Evolutionary conservation across 1,140 invertebrate genomes (phyloP).

Genomic region (Pissodes strobi): DNA sequence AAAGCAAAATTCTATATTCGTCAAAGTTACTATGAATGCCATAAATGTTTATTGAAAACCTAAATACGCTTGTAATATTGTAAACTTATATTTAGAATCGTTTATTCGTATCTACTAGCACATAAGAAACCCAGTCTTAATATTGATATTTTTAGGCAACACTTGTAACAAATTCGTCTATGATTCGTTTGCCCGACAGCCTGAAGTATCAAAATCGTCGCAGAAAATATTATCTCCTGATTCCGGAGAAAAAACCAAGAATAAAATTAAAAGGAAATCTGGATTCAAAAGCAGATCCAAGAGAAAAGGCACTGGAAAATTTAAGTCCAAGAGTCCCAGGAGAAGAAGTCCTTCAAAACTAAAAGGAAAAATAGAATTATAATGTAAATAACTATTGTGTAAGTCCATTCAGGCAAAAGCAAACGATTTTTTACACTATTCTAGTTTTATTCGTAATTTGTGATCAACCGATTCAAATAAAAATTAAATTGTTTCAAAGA

Average conservation of each 20-base stretch:
- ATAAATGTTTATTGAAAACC: too few species aligned
- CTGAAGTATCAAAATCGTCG: slow-evolving; percentile 44
- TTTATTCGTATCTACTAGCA: too few species aligned
- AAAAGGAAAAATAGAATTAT: slow-evolving; percentile 8
- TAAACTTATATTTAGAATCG: too few species aligned
- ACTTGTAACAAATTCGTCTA: slow-evolving; percentile 59
- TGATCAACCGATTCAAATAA: too few species aligned
- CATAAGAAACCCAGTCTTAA: not conserved
- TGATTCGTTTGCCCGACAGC: slow-evolving; percentile 56
- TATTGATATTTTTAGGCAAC: slow-evolving; percentile 55
- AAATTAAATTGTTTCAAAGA: too few species aligned
- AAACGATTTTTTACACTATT: too few species aligned
- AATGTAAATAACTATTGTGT: too few species aligned
- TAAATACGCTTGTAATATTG: too few species aligned
- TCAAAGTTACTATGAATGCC: too few species aligned
- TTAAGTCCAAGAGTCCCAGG: slow-evolving; percentile 41
- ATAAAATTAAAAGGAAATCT: slow-evolving; percentile 41
- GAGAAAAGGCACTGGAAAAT: slow-evolving; percentile 33
- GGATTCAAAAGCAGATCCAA: slow-evolving; percentile 42
- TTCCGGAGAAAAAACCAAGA: slow-evolving; percentile 37
- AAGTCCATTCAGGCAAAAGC: too few species aligned
- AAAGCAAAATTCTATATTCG: too few species aligned
- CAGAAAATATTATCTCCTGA: slow-evolving; percentile 38
- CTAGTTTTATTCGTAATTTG: too few species aligned
- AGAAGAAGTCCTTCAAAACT: slow-evolving; percentile 12